Percentiles rank a stretch among this genome's conserved stretches.
Conservation (phyloP, 2,888 invertebrate species). For the Drosophila eohydei region DNA sequence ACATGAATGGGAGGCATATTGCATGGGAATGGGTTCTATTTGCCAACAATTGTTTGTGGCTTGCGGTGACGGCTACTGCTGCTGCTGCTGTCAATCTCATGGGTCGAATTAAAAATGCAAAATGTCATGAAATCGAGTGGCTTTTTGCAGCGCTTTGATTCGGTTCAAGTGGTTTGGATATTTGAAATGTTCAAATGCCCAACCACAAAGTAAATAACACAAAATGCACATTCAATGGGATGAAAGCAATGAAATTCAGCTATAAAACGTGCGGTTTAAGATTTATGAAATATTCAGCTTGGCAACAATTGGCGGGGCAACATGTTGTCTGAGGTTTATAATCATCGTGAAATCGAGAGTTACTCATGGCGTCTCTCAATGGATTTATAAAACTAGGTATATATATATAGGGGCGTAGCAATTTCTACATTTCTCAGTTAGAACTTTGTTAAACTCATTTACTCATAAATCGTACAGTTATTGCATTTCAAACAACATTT, state of each 20-base stretch:
- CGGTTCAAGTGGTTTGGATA: constrained; percentile 27
- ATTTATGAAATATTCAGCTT: not conserved
- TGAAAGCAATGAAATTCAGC: constrained; percentile 3
- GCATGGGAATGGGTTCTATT: constrained; percentile 19
- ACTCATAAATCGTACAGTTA: too few relatives aligned
- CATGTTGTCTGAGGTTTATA: not conserved
- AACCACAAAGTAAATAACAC: constrained; percentile 58
- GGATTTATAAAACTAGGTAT: too few relatives aligned
- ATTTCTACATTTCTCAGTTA: too few relatives aligned
- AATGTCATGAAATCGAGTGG: constrained; percentile 51
- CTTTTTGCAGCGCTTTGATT: constrained; percentile 30
- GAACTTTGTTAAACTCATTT: too few relatives aligned
- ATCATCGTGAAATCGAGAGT: not conserved
- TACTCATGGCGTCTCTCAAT: not conserved
- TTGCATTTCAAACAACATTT: not conserved
- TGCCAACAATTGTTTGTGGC: constrained; percentile 64
- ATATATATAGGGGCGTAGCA: too few relatives aligned
- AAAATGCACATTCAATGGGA: constrained; percentile 20
- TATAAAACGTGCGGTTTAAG: constrained; percentile 4
- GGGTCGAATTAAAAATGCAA: constrained; percentile 57
- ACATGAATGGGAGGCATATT: not conserved
- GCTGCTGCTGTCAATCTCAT: constrained; percentile 43
- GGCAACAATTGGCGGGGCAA: constrained; percentile 19
- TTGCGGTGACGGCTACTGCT: constrained; percentile 36
- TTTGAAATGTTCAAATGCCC: constrained; percentile 25